Evolutionary conservation across 1,140 invertebrate genomes (phyloP), one percentile per base, ranked within the genome.

Genomic region (Drosophila auraria): DNA sequence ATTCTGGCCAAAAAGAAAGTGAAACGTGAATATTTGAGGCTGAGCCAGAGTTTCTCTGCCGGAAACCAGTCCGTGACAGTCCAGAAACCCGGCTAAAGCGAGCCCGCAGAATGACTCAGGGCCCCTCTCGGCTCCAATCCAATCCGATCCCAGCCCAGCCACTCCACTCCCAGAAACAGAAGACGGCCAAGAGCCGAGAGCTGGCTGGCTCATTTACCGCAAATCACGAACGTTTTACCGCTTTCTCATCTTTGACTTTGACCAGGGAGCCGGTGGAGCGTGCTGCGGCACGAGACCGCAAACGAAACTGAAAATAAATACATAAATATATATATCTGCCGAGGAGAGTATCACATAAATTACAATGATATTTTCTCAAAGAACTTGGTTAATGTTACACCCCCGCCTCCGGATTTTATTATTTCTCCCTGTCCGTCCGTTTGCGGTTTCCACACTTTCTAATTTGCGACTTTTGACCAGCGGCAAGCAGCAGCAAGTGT

Each of bases 1-100:
- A 90, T 87, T 87, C 84, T 87, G 73, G 81, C 54, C 78, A 78
- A 87, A 87, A 84, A 87, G 84, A 87, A 87, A 87, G 84, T 87
- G 84, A 87, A 87, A 87, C 66, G 68, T 38, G 47, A 57, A 53
- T 70, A 61, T 57, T 62, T 25, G 36, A 23, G 61, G 58, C 50
- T 40, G 60, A 11, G 20, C 20, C 40, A 38, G 60, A 84, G 78
- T 87, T 87, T 87, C 84, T 89, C 84, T 86, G 45, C 54, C 53
- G 73, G 70, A 82, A 87, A 87, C 84, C 86, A 81, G 84, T 90
- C 84, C 65, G 72, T 83, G 83, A 74, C 83, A 61, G 65, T 64
- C 61, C 70, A 70, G 50, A 80, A 75, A 60, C 56, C 57, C 57
- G 56, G 79, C 72, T 64, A 54, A 64, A 12, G 15, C 62, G 2